Evolutionary conservation across 2,797 vertebrate species (phyloP).

Genomic region (Alauda arvensis): DNA sequence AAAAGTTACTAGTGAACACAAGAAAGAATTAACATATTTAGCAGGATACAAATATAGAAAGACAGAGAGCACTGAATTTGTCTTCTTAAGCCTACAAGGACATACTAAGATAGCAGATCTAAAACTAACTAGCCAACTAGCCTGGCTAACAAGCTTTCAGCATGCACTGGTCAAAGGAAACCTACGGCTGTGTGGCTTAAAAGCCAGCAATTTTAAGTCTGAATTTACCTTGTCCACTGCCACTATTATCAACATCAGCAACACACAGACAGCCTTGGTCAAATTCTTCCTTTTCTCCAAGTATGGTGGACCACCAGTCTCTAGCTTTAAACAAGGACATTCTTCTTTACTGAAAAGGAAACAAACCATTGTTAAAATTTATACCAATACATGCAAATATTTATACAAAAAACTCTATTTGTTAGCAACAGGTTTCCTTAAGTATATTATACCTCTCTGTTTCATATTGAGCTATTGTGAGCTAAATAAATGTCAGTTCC

Average conservation of each 20-base stretch:
- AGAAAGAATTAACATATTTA: not conserved
- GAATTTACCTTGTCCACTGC: slow-evolving; percentile 84
- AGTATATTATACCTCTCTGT: not conserved
- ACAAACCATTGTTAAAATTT: not conserved
- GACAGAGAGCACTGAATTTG: not conserved
- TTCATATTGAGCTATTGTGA: not conserved
- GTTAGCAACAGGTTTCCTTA: not conserved
- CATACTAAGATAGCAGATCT: not conserved
- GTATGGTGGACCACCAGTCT: slow-evolving; percentile 91
- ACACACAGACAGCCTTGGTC: slow-evolving; percentile 93
- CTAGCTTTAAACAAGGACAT: slow-evolving; percentile 98
- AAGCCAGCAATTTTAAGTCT: not conserved
- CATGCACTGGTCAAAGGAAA: not conserved
- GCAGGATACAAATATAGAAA: not conserved
- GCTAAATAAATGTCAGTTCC: not conserved
- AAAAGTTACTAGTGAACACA: not conserved
- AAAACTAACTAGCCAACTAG: not conserved
- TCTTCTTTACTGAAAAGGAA: slow-evolving; percentile 63
- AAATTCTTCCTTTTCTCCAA: slow-evolving; percentile 94
- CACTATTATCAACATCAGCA: slow-evolving; percentile 92
- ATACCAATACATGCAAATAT: not conserved
- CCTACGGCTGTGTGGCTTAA: not conserved
- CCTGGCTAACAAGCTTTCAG: not conserved
- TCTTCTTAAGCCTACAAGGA: not conserved
- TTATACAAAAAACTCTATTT: not conserved